Evolutionary conservation across 2,797 vertebrate genomes (phyloP), one percentile per base, ranked within the genome.

Genomic region (Rhinichthys osculus): DNA sequence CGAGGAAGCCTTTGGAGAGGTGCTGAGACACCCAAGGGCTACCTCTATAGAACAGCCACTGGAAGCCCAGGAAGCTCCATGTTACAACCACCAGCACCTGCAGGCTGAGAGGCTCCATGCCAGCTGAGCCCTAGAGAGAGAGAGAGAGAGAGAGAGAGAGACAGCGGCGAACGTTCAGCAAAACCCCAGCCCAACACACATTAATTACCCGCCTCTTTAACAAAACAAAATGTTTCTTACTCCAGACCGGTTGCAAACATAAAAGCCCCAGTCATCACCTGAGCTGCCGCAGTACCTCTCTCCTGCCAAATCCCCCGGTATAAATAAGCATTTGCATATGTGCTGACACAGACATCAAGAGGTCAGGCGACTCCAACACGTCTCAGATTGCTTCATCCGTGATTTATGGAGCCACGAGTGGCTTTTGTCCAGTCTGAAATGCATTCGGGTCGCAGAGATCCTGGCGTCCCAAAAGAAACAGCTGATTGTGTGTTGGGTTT

Each of bases 21-120:
- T 88, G 92, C 78, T 91, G 87, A 23, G 96, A 97, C 79, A 95
- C 84, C 94, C 95, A 92, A 66, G 92, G 92, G 88, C 96, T 96
- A 89, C 95, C 54, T 88, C 92, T 74, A 3, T 96, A 93, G 89
- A 97, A 97, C 59, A 96, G 91, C 86, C 96, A 85, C 88, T 97
- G 97, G 91, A 96, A 97, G 76, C 91, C 16, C 76, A 94, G 82
- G 90, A 97, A 96, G 92, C 96, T 97, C 87, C 91, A 67, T 79
- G 93, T 74, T 35, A 87, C 8, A 70, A 92, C 82, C 84, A 92
- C 89, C 90, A 92, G 23, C 84, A 92, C 90, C 90, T 93, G 66
- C 77, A 83, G 89, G 86, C 84, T 92, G 90, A 93, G 92, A 88
- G 88, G 74, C 85, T 95, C 95, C 96, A 97, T 97, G 87, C 78